phyloP scores from a whole-genome alignment of 2,888 invertebrate species.

The Schizotus pectinicornis region DNA sequence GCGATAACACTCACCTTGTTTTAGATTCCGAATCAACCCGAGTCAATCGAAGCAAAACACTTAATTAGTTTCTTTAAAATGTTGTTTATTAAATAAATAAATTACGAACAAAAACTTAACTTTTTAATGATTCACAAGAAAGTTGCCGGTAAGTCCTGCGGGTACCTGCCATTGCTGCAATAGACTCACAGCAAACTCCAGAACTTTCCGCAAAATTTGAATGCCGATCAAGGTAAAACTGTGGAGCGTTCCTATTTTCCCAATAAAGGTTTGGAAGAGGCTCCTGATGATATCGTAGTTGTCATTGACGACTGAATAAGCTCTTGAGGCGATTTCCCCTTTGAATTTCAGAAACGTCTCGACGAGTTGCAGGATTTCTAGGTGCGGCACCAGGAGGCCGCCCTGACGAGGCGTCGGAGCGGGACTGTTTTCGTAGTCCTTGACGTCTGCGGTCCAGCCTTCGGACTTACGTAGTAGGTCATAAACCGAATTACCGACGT shows the following conservation, averaged over 20 bases:
- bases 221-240: slow-evolving; percentile 40
- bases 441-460: background rate
- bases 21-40: too few relatives aligned
- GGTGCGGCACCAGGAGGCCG: slow-evolving; percentile 32
- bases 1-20: background rate
- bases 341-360: slow-evolving; percentile 43
- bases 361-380: slow-evolving; percentile 40
- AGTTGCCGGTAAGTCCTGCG: too few relatives aligned
- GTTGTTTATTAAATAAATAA: too few relatives aligned
- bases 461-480: background rate
- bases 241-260: slow-evolving; percentile 37
- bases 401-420: too few relatives aligned
- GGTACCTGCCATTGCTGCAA: slow-evolving; percentile 37
- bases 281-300: slow-evolving; percentile 41
- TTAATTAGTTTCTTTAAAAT: too few relatives aligned
- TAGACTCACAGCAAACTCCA: slow-evolving; percentile 39
- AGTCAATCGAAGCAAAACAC: too few relatives aligned
- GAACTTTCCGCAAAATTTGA: slow-evolving; percentile 36
- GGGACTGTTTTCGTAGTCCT: background rate
- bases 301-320: slow-evolving; percentile 37
- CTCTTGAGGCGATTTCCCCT: slow-evolving; percentile 36
- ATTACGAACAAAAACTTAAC: too few relatives aligned
- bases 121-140: too few relatives aligned
- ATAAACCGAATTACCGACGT: too few relatives aligned
- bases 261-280: slow-evolving; percentile 36